Percentiles rank a stretch among this genome's conserved stretches.
These are phyloP conservation scores for Ivindomyrus marchei DNA, from an alignment of 2,113 vertebrate genomes.

Conservation along the genomic window DNA sequence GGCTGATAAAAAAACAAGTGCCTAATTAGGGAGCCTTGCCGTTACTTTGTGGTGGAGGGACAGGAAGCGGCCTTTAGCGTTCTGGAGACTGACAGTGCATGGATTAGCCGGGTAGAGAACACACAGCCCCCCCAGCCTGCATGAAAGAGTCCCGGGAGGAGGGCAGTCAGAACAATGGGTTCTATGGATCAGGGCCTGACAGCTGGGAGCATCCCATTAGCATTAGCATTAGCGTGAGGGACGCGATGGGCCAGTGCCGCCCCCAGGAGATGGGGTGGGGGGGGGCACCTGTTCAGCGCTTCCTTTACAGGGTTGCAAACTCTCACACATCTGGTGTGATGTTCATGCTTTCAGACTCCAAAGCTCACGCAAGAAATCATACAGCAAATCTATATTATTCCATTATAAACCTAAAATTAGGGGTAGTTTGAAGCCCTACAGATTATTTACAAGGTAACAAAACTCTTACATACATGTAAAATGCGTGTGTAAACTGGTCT, in stretches of 20 bases:
- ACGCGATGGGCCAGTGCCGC: neutral
- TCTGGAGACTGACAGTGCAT: neutral
- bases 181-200: conserved; percentile 27
- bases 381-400: neutral
- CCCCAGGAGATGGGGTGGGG: neutral
- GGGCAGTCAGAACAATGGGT: conserved; percentile 31
- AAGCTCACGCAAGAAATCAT: neutral
- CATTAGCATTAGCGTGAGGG: conserved; percentile 22
- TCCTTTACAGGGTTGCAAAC: neutral
- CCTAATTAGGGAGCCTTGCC: neutral
- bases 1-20: neutral
- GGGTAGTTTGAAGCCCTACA: neutral
- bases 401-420: neutral
- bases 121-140: neutral
- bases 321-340: neutral
- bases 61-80: neutral
- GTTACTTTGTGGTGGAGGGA: neutral
- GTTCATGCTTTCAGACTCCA: neutral
- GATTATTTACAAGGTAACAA: neutral
- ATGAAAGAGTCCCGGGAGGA: neutral
- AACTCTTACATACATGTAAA: neutral
- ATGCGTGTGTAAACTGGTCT: neutral
- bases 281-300: neutral
- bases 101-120: neutral
- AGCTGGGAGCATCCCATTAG: conserved; percentile 36